phyloP scores from a whole-genome alignment of 2,797 vertebrate species.

The Calcarius lapponicus region DNA sequence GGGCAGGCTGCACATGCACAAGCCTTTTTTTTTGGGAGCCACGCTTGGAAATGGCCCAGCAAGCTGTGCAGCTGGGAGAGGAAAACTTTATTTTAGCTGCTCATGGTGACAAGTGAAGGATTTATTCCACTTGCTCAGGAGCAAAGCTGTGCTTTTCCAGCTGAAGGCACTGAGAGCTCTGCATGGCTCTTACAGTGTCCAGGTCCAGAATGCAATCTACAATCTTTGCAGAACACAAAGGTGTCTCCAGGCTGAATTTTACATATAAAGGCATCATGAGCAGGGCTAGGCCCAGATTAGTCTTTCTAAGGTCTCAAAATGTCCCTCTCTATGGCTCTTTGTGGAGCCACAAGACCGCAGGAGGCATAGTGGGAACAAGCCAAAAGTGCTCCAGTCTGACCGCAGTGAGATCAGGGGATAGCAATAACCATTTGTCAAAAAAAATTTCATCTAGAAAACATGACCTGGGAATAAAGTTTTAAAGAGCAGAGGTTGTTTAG shows the following conservation, averaged over 20 bases:
- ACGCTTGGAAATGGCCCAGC: not conserved
- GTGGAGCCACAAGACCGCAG: not conserved
- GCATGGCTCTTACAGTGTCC: not conserved
- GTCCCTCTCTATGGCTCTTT: not conserved
- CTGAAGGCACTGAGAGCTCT: not conserved
- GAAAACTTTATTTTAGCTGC: not conserved
- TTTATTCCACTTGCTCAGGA: not conserved
- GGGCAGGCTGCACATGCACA: not conserved
- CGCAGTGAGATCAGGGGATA: not conserved
- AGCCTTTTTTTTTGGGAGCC: not conserved
- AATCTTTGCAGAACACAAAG: not conserved
- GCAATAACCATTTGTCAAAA: constrained; percentile 11
- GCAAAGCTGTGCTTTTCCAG: not conserved
- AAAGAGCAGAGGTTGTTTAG: constrained; percentile 47
- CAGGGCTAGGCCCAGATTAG: not conserved
- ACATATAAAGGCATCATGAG: not conserved
- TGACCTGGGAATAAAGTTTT: constrained; percentile 16
- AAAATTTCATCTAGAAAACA: not conserved
- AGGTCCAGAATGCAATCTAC: not conserved
- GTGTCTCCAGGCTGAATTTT: not conserved
- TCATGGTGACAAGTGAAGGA: not conserved
- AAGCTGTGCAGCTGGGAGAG: fast-evolving
- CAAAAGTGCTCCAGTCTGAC: not conserved
- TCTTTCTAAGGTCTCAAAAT: not conserved
- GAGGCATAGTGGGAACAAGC: not conserved